These are phyloP conservation scores for Centropus unirufus DNA, from an alignment of 2,113 vertebrate genomes.

Conservation along the genomic window DNA sequence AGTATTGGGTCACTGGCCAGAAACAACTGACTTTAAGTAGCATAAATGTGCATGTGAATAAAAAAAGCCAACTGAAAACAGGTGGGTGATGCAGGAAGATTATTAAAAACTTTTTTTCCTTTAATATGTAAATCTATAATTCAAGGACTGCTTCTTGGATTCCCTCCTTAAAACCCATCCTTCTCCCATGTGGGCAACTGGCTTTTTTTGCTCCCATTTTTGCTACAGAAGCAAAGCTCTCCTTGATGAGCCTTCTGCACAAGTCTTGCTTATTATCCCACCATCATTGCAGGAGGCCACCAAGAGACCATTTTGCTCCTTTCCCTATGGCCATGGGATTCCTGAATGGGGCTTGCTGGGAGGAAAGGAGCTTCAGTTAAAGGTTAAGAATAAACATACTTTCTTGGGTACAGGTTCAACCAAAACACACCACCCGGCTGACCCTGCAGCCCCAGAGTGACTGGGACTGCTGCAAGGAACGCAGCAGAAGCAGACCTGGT, in stretches of 20 bases:
- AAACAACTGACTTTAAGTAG: neutral
- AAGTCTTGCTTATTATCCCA: accelerated
- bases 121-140: neutral
- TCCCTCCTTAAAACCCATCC: neutral
- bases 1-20: neutral
- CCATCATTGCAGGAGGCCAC: neutral
- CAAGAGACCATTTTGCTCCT: too few species aligned
- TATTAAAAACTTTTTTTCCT: neutral
- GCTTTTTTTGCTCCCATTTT: neutral
- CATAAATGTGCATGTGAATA: neutral
- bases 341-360: too few species aligned
- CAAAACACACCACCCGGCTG: neutral
- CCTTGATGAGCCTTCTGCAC: neutral
- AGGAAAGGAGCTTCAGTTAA: neutral
- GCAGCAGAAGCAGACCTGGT: too few species aligned
- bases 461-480: neutral
- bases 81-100: neutral
- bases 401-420: neutral
- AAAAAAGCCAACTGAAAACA: neutral
- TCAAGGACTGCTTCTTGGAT: neutral
- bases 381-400: neutral
- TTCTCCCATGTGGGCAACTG: neutral
- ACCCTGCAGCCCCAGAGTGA: neutral
- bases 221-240: neutral
- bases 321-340: accelerated